A percentile compares a stretch with the other conserved stretches of the same genome.
phyloP scores from a whole-genome alignment of 2,888 invertebrate genomes.

The Thymelicus lineola region DNA sequence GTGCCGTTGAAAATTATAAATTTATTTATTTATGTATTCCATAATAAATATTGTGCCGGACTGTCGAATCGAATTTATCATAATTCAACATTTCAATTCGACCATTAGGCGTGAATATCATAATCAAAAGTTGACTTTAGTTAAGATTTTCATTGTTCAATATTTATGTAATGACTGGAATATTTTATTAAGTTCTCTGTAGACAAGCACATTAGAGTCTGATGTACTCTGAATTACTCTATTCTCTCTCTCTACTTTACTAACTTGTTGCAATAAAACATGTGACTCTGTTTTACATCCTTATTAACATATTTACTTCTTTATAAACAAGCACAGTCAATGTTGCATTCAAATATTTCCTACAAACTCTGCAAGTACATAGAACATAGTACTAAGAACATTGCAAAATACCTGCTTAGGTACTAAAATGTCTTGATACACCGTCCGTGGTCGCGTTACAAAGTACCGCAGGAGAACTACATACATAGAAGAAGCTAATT shows the following conservation, averaged over 20 bases:
- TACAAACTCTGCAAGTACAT: not conserved
- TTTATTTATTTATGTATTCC: no score
- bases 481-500: constrained; percentile 2
- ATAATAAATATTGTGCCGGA: no score
- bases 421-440: not conserved
- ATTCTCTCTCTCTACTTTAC: not conserved
- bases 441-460: not conserved
- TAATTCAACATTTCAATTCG: no score
- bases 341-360: constrained; percentile 11
- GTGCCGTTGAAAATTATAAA: no score
- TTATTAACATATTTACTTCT: constrained; percentile 3
- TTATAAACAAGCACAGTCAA: constrained; percentile 4
- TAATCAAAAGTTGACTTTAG: no score
- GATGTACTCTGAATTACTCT: not conserved
- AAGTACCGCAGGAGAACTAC: not conserved
- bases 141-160: no score
- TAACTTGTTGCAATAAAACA: not conserved
- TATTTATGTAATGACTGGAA: no score
- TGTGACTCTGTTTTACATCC: not conserved
- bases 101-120: no score
- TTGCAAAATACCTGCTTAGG: constrained; percentile 3
- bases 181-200: no score
- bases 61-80: no score
- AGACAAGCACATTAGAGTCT: no score
- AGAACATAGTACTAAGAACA: not conserved